Percentiles rank a stretch among this genome's conserved stretches.
Conservation (phyloP, 2,797 vertebrate species). For the Yasuhikotakia modesta region DNA sequence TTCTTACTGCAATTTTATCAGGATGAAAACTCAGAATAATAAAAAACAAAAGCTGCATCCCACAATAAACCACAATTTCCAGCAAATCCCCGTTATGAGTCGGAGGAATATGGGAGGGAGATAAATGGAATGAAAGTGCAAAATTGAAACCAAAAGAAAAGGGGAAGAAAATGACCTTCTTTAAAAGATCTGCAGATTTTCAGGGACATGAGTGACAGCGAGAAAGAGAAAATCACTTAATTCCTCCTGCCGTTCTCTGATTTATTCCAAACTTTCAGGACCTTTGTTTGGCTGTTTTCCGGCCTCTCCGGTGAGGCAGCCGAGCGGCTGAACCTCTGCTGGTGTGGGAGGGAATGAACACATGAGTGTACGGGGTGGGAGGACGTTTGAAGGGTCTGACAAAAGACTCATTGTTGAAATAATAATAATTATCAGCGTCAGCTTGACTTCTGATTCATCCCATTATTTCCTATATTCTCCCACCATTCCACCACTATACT, state of each 20-base stretch:
- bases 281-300: background rate
- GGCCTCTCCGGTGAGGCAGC: slow-evolving; percentile 39
- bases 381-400: slow-evolving; percentile 38
- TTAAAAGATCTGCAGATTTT: slow-evolving; percentile 9
- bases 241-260: slow-evolving; percentile 29
- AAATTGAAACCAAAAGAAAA: background rate
- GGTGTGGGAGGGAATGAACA: slow-evolving; percentile 37
- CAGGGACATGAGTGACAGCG: background rate
- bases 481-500: slow-evolving; percentile 42
- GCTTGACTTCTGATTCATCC: slow-evolving; percentile 56
- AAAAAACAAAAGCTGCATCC: slow-evolving; percentile 1
- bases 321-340: slow-evolving; percentile 28
- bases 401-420: slow-evolving; percentile 55
- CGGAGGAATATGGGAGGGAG: background rate
- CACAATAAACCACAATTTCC: slow-evolving; percentile 2
- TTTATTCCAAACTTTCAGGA: background rate
- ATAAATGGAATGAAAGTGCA: background rate
- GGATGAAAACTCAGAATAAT: background rate
- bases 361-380: slow-evolving; percentile 29
- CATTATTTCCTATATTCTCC: slow-evolving; percentile 51
- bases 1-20: slow-evolving; percentile 10
- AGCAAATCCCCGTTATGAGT: slow-evolving; percentile 11
- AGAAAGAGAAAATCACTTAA: too few species aligned
- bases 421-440: slow-evolving; percentile 56
- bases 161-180: background rate